Percentiles rank a stretch among this genome's conserved stretches.
phyloP scores from a whole-genome alignment of 2,113 vertebrate species.

The Notiomystis cincta region DNA sequence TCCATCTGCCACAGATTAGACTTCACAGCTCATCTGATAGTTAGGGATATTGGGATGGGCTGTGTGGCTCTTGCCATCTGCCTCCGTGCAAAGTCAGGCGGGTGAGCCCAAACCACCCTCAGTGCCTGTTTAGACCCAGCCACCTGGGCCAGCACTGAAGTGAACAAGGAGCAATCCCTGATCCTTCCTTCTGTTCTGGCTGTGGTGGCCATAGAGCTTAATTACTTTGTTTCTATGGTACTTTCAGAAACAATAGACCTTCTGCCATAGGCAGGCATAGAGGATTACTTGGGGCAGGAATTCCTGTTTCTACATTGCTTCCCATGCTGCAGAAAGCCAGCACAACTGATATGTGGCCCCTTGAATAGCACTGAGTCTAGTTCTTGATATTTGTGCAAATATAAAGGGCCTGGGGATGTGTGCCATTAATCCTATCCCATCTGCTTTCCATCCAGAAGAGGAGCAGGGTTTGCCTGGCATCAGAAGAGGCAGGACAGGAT shows the following conservation, averaged over 20 bases:
- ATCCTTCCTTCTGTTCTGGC: not conserved
- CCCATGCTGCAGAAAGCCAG: not conserved
- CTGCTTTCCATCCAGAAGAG: not conserved
- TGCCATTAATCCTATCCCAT: not conserved
- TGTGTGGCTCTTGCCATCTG: constrained; percentile 33
- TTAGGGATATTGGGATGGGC: not conserved
- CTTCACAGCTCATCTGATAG: constrained; percentile 30
- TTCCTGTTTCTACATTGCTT: not conserved
- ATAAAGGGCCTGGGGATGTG: not conserved
- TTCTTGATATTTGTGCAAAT: not conserved
- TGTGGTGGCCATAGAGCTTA: not conserved
- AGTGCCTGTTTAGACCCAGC: not conserved
- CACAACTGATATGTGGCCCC: not conserved
- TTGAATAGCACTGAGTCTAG: not conserved
- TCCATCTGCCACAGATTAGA: constrained; percentile 32
- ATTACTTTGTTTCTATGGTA: not conserved
- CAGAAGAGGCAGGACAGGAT: not conserved
- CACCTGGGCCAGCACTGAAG: not conserved
- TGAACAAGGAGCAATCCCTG: not conserved
- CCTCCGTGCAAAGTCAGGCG: not conserved
- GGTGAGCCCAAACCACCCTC: not conserved
- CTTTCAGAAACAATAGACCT: not conserved
- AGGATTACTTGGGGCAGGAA: not conserved
- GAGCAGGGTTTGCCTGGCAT: not conserved
- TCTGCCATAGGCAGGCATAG: not conserved